phyloP scores from a whole-genome alignment of 1,140 invertebrate species.

The Aporrectodea caliginosa region DNA sequence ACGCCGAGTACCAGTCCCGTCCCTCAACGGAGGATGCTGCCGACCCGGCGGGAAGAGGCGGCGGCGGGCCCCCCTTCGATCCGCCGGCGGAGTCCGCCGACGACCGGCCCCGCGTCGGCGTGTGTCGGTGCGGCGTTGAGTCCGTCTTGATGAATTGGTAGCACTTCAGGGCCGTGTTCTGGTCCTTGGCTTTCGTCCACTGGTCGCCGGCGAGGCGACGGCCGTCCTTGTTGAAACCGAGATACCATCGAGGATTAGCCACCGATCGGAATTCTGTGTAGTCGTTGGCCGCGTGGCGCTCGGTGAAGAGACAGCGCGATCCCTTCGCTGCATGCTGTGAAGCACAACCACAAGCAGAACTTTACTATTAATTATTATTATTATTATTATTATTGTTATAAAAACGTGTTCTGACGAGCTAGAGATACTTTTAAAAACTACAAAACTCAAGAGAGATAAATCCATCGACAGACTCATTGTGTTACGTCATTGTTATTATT shows the following conservation, averaged over 20 bases:
- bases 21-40: too few relatives aligned
- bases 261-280: slow-evolving; percentile 7
- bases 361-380: neutral
- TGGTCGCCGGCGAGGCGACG: neutral
- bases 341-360: neutral
- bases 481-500: neutral
- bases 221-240: slow-evolving; percentile 11
- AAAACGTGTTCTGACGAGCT: too few relatives aligned
- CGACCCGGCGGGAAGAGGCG: too few relatives aligned
- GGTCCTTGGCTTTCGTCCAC: slow-evolving; percentile 11
- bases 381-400: too few relatives aligned
- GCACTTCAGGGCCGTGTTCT: neutral
- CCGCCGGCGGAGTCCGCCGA: too few relatives aligned
- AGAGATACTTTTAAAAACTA: too few relatives aligned
- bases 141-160: slow-evolving; percentile 19
- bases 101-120: too few relatives aligned
- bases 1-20: too few relatives aligned
- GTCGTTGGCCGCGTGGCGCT: slow-evolving; percentile 12
- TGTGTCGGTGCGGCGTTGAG: neutral
- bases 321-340: neutral
- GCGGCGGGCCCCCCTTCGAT: too few relatives aligned
- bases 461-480: neutral
- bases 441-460: neutral
- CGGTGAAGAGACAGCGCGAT: neutral
- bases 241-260: slow-evolving; percentile 4